Evolutionary conservation across 2,797 vertebrate species (phyloP).

Genomic region (Clarias platycephalus): DNA sequence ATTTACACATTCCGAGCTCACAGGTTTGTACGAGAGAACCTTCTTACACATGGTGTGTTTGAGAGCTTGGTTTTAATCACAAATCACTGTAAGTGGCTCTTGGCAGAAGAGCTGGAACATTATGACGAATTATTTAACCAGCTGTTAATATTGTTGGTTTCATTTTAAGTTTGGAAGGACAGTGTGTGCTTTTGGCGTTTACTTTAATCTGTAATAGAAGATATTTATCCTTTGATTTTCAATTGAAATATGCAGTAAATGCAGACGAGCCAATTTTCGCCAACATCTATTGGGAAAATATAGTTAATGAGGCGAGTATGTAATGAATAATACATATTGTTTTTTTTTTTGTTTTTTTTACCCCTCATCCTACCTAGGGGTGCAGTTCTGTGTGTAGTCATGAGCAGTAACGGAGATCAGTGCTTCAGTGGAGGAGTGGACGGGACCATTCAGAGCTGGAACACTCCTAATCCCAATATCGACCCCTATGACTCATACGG

Average conservation of each 20-base stretch:
- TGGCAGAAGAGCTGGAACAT: neutral
- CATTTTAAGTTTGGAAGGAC: neutral
- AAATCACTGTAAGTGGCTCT: neutral
- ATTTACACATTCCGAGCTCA: conserved; percentile 99
- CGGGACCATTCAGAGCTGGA: conserved; percentile 97
- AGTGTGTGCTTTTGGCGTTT: neutral
- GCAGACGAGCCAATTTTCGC: neutral
- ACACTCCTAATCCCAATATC: conserved; percentile 91
- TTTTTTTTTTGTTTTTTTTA: neutral
- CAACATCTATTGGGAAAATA: neutral
- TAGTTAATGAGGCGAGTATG: neutral
- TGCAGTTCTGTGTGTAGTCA: conserved; percentile 93
- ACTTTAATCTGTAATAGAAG: neutral
- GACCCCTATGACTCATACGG: conserved; percentile 97
- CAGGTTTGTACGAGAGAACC: conserved; percentile 75
- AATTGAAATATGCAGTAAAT: neutral
- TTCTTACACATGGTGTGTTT: neutral
- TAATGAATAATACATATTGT: neutral
- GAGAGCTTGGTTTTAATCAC: conserved; percentile 12
- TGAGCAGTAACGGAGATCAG: conserved; percentile 94
- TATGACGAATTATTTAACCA: neutral
- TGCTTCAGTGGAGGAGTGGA: conserved; percentile 95
- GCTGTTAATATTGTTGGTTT: conserved; percentile 1
- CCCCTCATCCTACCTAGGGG: conserved; percentile 72
- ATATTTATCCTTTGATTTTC: neutral